Evolutionary conservation across 2,797 vertebrate genomes (phyloP).

Genomic region (Champsocephalus gunnari): DNA sequence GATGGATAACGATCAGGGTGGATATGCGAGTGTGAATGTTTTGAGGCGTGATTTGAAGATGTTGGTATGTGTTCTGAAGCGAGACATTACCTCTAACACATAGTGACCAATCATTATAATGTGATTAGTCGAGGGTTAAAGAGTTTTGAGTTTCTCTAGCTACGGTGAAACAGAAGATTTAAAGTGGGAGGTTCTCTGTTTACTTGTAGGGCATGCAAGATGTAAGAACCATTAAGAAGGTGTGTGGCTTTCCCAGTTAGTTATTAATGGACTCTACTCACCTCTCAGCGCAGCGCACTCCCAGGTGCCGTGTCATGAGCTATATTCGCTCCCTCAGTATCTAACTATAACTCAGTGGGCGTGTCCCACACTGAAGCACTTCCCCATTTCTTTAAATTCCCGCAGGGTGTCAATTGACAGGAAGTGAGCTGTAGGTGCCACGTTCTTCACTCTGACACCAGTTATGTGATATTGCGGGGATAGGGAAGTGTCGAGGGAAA

Average conservation of each 20-base stretch:
- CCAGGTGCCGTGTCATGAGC: slow-evolving; percentile 9
- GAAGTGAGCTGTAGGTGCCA: slow-evolving; percentile 11
- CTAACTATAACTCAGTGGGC: slow-evolving; percentile 22
- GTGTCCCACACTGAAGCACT: slow-evolving; percentile 17
- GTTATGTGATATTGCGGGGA: slow-evolving; percentile 20
- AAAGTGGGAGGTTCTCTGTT: too few relatives aligned
- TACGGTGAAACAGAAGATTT: too few relatives aligned
- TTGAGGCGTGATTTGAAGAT: too few relatives aligned
- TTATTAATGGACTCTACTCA: not conserved
- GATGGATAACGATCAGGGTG: too few relatives aligned
- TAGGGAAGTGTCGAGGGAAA: not conserved
- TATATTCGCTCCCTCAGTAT: slow-evolving; percentile 41
- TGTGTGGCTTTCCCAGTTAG: not conserved
- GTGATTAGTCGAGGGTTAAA: too few relatives aligned
- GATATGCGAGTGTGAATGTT: too few relatives aligned
- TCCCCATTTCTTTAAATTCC: slow-evolving; percentile 23
- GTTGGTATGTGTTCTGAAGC: too few relatives aligned
- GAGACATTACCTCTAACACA: too few relatives aligned
- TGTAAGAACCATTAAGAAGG: not conserved
- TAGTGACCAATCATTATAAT: too few relatives aligned
- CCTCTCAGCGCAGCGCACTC: not conserved
- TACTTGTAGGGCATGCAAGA: not conserved
- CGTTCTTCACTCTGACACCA: not conserved
- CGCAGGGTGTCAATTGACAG: slow-evolving; percentile 35
- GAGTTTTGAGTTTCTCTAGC: too few relatives aligned